Conservation (phyloP, 1,140 invertebrate genomes). For the Hormaphis cornu region DNA sequence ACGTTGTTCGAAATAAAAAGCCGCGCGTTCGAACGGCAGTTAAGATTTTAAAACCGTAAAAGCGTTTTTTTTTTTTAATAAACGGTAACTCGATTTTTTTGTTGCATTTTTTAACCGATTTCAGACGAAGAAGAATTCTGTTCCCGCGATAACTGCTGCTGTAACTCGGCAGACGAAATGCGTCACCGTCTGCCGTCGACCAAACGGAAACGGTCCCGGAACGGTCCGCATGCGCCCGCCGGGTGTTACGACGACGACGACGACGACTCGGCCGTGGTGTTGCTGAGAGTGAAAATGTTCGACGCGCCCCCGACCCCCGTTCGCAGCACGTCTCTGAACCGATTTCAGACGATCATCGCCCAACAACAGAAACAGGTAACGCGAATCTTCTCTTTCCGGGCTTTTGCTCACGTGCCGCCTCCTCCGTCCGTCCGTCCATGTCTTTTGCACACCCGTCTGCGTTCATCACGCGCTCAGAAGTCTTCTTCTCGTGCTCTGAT, state of each 20-base stretch:
- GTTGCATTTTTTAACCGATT: neutral
- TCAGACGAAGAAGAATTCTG: neutral
- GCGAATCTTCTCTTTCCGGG: too few relatives aligned
- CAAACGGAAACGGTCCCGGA: constrained; percentile 21
- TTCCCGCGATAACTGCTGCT: neutral
- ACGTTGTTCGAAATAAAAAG: too few relatives aligned
- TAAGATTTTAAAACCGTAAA: too few relatives aligned
- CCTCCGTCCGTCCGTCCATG: too few relatives aligned
- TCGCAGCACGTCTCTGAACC: constrained; percentile 6
- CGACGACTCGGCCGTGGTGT: neutral
- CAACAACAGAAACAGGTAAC: constrained; percentile 21
- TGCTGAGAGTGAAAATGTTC: constrained; percentile 5
- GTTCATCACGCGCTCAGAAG: too few relatives aligned
- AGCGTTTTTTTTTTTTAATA: too few relatives aligned
- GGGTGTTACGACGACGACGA: neutral
- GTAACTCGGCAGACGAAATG: neutral
- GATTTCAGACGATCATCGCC: constrained; percentile 14
- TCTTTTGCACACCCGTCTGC: too few relatives aligned
- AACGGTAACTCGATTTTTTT: too few relatives aligned
- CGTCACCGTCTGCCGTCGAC: constrained; percentile 10
- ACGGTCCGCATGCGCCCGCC: neutral
- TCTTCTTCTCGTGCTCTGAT: too few relatives aligned
- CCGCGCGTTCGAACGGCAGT: too few relatives aligned
- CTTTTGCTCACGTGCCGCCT: too few relatives aligned
- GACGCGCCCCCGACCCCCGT: neutral